Evolutionary conservation across 2,888 invertebrate species (phyloP).

Genomic region (Ethmia dodecea): DNA sequence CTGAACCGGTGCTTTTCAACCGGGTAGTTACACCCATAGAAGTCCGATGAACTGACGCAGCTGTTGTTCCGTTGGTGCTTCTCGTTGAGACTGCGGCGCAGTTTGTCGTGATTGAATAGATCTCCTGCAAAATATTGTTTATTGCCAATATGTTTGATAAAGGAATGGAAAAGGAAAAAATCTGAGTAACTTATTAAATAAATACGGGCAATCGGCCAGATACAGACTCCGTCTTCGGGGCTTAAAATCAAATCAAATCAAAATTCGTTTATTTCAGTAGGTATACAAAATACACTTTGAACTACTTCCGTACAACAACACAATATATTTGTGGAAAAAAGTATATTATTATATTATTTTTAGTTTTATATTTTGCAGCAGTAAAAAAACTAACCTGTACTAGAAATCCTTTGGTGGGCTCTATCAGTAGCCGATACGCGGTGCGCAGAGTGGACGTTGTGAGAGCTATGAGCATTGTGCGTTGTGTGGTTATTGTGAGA

Average conservation of each 20-base stretch:
- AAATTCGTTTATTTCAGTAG: too few relatives aligned
- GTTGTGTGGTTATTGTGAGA: conserved; percentile 12
- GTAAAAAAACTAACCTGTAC: conserved; percentile 48
- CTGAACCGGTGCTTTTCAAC: conserved; percentile 72
- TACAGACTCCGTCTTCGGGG: too few relatives aligned
- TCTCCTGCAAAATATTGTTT: conserved; percentile 57
- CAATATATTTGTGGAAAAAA: too few relatives aligned
- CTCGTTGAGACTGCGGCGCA: conserved; percentile 69
- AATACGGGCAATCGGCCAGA: too few relatives aligned
- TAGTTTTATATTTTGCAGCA: too few relatives aligned
- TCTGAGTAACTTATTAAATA: too few relatives aligned
- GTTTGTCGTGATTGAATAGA: conserved; percentile 65
- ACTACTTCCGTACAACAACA: not conserved
- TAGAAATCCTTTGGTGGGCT: conserved; percentile 60
- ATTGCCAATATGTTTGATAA: too few relatives aligned
- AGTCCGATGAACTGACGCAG: conserved; percentile 72
- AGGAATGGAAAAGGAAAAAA: too few relatives aligned
- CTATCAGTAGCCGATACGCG: conserved; percentile 38
- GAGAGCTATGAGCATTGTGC: conserved; percentile 12
- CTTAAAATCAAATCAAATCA: too few relatives aligned
- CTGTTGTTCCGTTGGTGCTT: conserved; percentile 74
- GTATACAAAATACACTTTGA: not conserved
- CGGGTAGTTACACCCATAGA: conserved; percentile 74
- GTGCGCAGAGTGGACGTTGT: too few relatives aligned
- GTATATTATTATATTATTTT: too few relatives aligned